Evolutionary conservation across 2,888 invertebrate species (phyloP), one percentile per base, ranked within the genome.

Genomic region (Yponomeuta evonymella): DNA sequence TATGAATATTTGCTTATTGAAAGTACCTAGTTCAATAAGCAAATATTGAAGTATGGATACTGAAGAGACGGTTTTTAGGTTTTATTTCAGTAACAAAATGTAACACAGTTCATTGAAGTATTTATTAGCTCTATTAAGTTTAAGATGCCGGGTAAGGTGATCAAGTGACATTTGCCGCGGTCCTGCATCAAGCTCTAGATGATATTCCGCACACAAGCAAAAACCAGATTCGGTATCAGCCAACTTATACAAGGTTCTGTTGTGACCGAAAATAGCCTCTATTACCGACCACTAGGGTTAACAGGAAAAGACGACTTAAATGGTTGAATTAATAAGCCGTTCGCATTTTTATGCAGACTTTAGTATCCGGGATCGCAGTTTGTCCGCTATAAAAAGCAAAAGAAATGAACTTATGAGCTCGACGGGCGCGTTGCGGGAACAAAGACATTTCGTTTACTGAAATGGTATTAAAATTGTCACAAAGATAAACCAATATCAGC

Each of bases 141-240:
- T 1, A 58, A 15, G 51, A 58, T 58, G 51, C 12, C 15, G 51
- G 23, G 81, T 84, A 88, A 90, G 90, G 90, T 87, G 81, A 88
- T 79, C 90, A 83, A 90, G 89, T 90, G 90, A 83, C 86, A 90
- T 91, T 90, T 85, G 81, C 74, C 71, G 73, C 72, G 75, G 77
- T 88, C 87, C 69, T 85, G 85, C 76, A 58, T 15, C 51, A 15
- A 15, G 51, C 51, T 58, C 15, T 58, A 74, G 78, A 76, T 79
- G 75, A 75, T 76, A 78, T 79, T 79, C 79, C 72, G 76, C 79
- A 73, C 70, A 48, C 67, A 36, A 9, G 70, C 70, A 30, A 63
- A 51, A 70, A 48, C 51, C 23, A 30, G 51, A 65, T 30, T 65
- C 51, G 15, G 10, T 30, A 48, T 51, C 30, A 51, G 48, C 51